Evolutionary conservation across 2,797 vertebrate genomes (phyloP).

Genomic region (Cygnus olor): DNA sequence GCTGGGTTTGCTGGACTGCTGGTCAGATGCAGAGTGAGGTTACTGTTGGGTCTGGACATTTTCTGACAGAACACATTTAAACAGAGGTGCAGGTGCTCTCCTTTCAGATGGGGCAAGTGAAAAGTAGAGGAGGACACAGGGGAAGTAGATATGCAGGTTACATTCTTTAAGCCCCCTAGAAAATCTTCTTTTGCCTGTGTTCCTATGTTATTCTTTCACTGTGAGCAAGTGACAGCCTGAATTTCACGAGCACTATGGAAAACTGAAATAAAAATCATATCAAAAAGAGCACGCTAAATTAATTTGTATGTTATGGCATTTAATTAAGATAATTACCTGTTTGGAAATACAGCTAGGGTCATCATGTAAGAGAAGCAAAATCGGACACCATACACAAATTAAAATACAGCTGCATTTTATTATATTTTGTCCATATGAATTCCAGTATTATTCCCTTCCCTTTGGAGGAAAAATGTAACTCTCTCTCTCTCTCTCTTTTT

Average conservation of each 20-base stretch:
- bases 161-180: neutral
- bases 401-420: neutral
- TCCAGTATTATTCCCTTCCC: neutral
- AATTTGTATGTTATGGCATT: neutral
- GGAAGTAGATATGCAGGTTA: neutral
- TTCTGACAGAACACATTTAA: neutral
- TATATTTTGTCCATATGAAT: neutral
- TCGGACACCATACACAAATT: neutral
- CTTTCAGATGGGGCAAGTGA: neutral
- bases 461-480: neutral
- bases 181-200: conserved; percentile 12
- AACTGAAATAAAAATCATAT: neutral
- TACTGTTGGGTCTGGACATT: neutral
- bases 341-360: neutral
- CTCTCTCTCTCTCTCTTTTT: neutral
- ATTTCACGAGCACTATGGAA: neutral
- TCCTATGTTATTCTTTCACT: neutral
- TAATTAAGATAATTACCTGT: neutral
- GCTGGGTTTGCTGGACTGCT: neutral
- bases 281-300: neutral
- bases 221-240: neutral
- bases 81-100: neutral
- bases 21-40: neutral
- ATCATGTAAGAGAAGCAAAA: neutral
- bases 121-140: neutral